Evolutionary conservation across 2,888 invertebrate species (phyloP), one percentile per base, ranked within the genome.

Genomic region (Diplazon laetatorius): DNA sequence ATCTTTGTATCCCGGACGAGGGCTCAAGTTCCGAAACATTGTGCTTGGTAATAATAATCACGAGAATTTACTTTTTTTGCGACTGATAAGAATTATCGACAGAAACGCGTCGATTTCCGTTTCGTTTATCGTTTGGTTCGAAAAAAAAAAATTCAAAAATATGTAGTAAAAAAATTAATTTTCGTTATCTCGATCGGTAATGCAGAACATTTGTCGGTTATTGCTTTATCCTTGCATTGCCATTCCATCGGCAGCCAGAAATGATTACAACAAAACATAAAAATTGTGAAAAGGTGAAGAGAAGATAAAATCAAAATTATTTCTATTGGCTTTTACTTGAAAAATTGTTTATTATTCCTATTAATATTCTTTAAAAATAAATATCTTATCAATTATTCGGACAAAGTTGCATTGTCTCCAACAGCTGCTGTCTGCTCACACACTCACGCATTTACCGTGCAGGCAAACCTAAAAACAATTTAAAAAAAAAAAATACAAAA

Each of bases 381-480:
- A n/a, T n/a, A n/a, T n/a, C n/a, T n/a, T n/a, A n/a, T n/a, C n/a
- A n/a, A n/a, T n/a, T n/a, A n/a, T n/a, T n/a, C n/a, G 30, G 30
- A 30, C 6, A 5, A 30, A 30, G 6, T 30, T 30, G 30, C 12
- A 30, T 16, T 39, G 18, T 14, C 6, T 16, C n/a, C 18, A 10
- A 8, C 4, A 35, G 6, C 10, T 48, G 5, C 6, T 4, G 5
- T 2, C 8, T 6, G 12, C 8, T 52, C 10, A 73, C 8, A 59
- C 1, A 8, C 4, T 12, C 9, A 73, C 2, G 50, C 73, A 73
- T 37, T 48, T 37, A 50, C 73, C 73, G 4, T 66, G 65, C 9
- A 73, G 22, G 25, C 73, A 73, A 1, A 60, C n/a, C 73, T 73
- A 30, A 30, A 30, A 30, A 30, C 30, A 30, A 30, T 30, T 55